Base-by-base conservation (phyloP, 2,888 invertebrate genomes). In the Stratiomys singularior region DNA sequence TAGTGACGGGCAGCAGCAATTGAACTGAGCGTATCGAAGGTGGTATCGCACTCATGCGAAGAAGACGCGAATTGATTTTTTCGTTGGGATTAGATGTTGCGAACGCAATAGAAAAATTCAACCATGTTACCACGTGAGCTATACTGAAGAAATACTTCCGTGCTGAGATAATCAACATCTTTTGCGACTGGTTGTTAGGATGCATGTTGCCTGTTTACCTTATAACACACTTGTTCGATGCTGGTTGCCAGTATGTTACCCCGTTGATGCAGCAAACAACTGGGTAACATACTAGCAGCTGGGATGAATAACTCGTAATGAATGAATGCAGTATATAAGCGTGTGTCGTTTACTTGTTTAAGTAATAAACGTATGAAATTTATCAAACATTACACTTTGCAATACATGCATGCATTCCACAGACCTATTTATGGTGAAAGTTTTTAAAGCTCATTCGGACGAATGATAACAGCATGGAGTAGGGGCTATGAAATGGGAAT, bases 341-440 rank as follows among this genome's bases (percentile, higher is more conserved):
- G 63, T 27, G 27, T 27, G n/a, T 63, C 30, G 9, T n/a, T 66
- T 63, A 66, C 66, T 21, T 18, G 66, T 66, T 27, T 66, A 27
- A 3, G 66, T 28, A 28, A 28, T 27, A n/a, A 13, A 15, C 4
- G 11, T 37, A 25, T 27, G 66, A 21, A 66, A 30, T 66, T 66
- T 15, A 66, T 66, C 37, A 37, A 66, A 37, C 37, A 37, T 37
- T 28, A 66, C 18, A n/a, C 13, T 66, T 66, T 9, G n/a, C n/a
- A n/a, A n/a, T n/a, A 21, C 58, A 58, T 66, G 37, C 66, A 28
- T 64, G 18, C 52, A n/a, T 30, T 21, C 4, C 5, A 37, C 66
- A 37, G 37, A 66, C 66, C 66, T 66, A 37, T 66, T 66, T 66
- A 66, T 5, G 66, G 66, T 66, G 66, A 66, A 66, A 66, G 66